Evolutionary conservation across 2,113 vertebrate species (phyloP), one percentile per base, ranked within the genome.

Genomic region (Aptenodytes patagonicus): DNA sequence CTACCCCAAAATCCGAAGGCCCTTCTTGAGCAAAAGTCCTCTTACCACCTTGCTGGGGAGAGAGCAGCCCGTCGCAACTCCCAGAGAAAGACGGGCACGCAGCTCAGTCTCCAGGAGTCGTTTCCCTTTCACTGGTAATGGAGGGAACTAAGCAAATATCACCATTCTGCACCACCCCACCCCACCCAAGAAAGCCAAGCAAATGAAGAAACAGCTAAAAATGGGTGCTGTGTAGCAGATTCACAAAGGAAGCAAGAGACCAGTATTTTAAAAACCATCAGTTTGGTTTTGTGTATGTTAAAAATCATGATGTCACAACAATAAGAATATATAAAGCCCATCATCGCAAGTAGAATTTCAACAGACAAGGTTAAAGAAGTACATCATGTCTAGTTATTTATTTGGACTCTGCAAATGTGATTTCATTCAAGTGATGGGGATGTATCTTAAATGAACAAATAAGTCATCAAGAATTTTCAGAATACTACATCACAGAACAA

Each of bases 31-130:
- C 42, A 38, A 11, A 52, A 77, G n/a, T 44, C 26, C 24, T 70
- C 60, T 49, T 15, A 31, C 3, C 54, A 26, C 61, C 31, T 28
- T 22, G 26, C 65, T 68, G 61, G 29, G 69, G 6, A 0, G 1
- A 62, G 5, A 8, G 40, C 6, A 26, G 32, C 36, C 31, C 32
- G 13, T 49, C 16, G 17, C 44, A 72, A 57, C 17, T 22, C 49
- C 68, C 76, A 38, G 47, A 88, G 38, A 10, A 76, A 12, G 17
- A 44, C n/a, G 9, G 0, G 0, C 6, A 22, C 4, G 13, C 24
- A 60, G 55, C 6, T 26, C 42, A 4, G 6, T 2, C 80, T 47
- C 55, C 55, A 42, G 26, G 7, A 61, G 11, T 4, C 5, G 0
- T 8, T 52, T 55, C 25, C 24, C 54, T 44, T 26, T 22, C 61